Conservation (phyloP, 2,113 vertebrate genomes). For the Ivindomyrus marchei region DNA sequence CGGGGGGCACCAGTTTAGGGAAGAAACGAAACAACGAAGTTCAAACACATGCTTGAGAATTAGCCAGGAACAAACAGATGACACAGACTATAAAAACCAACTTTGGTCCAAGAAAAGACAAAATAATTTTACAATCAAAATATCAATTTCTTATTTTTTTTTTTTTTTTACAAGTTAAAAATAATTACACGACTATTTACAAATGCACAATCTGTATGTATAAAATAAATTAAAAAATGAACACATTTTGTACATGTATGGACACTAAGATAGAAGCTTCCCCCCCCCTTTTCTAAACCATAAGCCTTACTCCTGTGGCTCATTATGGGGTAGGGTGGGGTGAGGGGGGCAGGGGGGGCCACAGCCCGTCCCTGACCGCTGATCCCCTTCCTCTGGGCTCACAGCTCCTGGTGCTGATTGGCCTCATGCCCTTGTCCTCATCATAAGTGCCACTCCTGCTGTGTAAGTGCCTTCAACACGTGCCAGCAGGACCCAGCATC, state of each 20-base stretch:
- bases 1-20: constrained; percentile 47
- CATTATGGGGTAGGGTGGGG: constrained; percentile 8
- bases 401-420: constrained; percentile 65
- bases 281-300: background rate
- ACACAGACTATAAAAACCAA: constrained; percentile 60
- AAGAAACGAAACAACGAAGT: constrained; percentile 48
- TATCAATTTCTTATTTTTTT: constrained; percentile 63
- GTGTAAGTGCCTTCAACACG: background rate
- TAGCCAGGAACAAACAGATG: constrained; percentile 63
- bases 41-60: constrained; percentile 75
- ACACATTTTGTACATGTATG: constrained; percentile 85
- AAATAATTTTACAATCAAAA: constrained; percentile 90
- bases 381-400: background rate
- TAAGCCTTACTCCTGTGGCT: constrained; percentile 30
- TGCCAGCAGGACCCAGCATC: background rate
- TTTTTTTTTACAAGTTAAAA: constrained; percentile 80
- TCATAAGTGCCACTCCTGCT: constrained; percentile 24
- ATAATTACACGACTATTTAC: constrained; percentile 98
- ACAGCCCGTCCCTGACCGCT: background rate
- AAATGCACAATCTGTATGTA: constrained; percentile 93
- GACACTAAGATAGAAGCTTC: constrained; percentile 53
- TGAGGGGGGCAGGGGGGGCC: background rate
- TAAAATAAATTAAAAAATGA: constrained; percentile 98
- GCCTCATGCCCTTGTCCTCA: constrained; percentile 39
- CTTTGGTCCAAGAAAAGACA: constrained; percentile 98